phyloP scores from a whole-genome alignment of 2,888 invertebrate genomes.

The Leistus spinibarbis region DNA sequence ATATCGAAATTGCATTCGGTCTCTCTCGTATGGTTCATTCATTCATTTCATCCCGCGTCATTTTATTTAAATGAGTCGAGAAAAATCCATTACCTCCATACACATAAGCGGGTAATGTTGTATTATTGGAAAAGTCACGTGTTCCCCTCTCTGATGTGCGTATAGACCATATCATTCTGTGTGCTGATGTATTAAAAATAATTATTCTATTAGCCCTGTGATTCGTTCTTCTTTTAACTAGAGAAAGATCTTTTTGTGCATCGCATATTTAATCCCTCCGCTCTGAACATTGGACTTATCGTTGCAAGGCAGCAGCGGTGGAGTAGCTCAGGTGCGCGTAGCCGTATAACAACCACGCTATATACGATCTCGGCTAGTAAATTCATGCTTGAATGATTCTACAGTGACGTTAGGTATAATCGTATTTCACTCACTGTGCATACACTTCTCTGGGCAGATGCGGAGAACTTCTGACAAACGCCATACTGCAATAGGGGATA shows the following conservation, averaged over 20 bases:
- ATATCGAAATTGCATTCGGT: conserved; percentile 27
- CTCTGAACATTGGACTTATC: background rate
- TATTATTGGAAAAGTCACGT: background rate
- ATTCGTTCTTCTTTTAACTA: background rate
- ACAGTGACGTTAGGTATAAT: background rate
- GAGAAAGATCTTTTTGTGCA: background rate
- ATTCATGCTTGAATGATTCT: background rate
- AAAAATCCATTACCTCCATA: background rate
- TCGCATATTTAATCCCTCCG: background rate
- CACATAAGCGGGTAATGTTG: background rate
- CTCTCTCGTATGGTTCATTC: background rate
- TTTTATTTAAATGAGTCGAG: conserved; percentile 1
- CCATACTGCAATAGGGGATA: background rate
- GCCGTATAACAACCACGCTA: background rate
- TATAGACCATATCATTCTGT: background rate
- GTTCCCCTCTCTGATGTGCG: background rate
- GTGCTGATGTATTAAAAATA: background rate
- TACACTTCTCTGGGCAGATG: background rate
- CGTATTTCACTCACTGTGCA: background rate
- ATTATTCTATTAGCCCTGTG: background rate
- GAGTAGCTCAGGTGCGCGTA: background rate
- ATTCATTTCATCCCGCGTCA: conserved; percentile 9
- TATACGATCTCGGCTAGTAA: background rate
- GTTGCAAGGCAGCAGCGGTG: background rate
- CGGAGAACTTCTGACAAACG: background rate